phyloP scores from a whole-genome alignment of 2,888 invertebrate genomes.

The Euspilapteryx auroguttella region DNA sequence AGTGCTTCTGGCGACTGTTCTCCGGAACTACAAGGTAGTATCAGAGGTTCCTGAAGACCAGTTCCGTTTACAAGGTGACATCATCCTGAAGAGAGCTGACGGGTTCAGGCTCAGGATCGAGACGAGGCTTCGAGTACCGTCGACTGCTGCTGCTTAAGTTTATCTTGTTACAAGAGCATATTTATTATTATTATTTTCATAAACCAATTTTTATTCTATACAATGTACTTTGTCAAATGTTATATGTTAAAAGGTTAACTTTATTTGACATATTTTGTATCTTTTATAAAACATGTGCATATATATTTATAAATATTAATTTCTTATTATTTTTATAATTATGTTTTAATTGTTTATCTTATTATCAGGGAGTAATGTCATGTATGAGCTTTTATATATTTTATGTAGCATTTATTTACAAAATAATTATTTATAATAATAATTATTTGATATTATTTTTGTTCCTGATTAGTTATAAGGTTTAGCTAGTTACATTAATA shows the following conservation, averaged over 20 bases:
- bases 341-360: no score
- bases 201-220: background rate
- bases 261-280: no score
- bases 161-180: background rate
- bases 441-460: no score
- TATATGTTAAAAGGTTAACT: no score
- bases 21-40: conserved; percentile 67
- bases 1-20: conserved; percentile 69
- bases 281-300: no score
- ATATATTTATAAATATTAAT: background rate
- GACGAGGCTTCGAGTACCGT: conserved; percentile 50
- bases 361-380: no score
- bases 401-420: no score
- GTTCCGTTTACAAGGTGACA: conserved; percentile 70
- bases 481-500: no score
- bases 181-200: no score
- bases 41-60: conserved; percentile 68
- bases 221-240: background rate
- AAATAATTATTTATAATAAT: no score
- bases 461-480: no score
- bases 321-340: background rate
- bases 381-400: no score
- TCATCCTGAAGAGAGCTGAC: conserved; percentile 73
- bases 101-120: conserved; percentile 72
- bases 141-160: conserved; percentile 7